Conservation (phyloP, 2,888 invertebrate species). For the Cephus pulcher region DNA sequence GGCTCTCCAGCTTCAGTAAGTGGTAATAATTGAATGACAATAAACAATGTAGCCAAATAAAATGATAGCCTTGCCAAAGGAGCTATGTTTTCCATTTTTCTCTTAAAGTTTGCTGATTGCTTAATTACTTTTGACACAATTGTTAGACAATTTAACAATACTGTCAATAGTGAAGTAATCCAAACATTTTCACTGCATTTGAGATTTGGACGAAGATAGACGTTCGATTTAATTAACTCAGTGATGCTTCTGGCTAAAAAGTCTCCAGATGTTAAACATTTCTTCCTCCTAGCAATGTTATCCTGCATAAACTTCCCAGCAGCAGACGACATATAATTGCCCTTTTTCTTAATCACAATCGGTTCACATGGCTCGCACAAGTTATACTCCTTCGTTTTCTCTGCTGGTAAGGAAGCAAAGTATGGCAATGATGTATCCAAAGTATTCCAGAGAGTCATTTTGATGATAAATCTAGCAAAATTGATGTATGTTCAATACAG, state of each 20-base stretch:
- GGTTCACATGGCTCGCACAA: background rate
- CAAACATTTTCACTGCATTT: slow-evolving; percentile 22
- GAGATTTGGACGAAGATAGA: slow-evolving; percentile 14
- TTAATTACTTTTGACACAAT: slow-evolving; percentile 38
- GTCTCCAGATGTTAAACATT: too few species aligned
- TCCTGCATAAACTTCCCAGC: too few species aligned
- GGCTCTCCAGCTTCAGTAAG: slow-evolving; percentile 56
- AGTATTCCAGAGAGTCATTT: background rate
- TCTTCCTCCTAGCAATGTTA: too few species aligned
- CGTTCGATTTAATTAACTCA: background rate
- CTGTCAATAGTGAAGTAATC: slow-evolving; percentile 31
- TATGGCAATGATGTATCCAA: background rate
- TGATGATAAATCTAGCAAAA: background rate
- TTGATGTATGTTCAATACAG: background rate
- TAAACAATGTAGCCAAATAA: slow-evolving; percentile 45
- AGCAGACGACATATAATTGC: background rate
- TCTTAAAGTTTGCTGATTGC: slow-evolving; percentile 39
- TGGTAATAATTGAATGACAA: slow-evolving; percentile 51
- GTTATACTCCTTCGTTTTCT: background rate
- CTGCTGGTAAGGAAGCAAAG: background rate
- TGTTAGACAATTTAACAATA: slow-evolving; percentile 50
- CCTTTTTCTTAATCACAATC: background rate
- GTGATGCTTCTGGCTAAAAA: background rate
- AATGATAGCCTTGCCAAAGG: slow-evolving; percentile 48
- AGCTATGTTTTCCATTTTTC: slow-evolving; percentile 35